phyloP scores from a whole-genome alignment of 2,888 invertebrate genomes.

The Drosophila antonietae region DNA sequence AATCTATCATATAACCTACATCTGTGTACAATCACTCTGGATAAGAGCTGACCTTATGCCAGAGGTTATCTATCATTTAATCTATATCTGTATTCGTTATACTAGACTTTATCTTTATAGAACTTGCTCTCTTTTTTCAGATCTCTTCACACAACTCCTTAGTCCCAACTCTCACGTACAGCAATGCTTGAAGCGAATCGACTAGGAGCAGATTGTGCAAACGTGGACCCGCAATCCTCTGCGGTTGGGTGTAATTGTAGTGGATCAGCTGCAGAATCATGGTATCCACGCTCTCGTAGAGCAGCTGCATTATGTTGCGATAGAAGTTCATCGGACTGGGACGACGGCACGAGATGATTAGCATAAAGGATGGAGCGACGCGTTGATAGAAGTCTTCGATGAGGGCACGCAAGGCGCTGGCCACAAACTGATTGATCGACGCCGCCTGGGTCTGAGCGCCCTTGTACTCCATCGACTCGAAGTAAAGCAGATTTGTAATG shows the following conservation, averaged over 20 bases:
- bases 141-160: too few relatives aligned
- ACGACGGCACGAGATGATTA: constrained; percentile 69
- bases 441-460: constrained; percentile 57
- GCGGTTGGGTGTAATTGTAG: constrained; percentile 30
- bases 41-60: too few relatives aligned
- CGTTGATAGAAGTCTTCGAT: constrained; percentile 67
- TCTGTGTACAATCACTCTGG: too few relatives aligned
- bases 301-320: constrained; percentile 56
- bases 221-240: constrained; percentile 40
- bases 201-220: constrained; percentile 60
- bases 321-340: constrained; percentile 58
- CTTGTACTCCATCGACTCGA: constrained; percentile 55
- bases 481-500: constrained; percentile 46
- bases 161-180: constrained; percentile 36
- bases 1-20: too few relatives aligned
- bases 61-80: too few relatives aligned
- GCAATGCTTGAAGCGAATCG: constrained; percentile 69
- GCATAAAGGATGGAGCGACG: constrained; percentile 57
- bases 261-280: constrained; percentile 65
- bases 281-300: constrained; percentile 60
- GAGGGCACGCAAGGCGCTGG: constrained; percentile 59
- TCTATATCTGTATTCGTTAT: too few relatives aligned
- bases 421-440: constrained; percentile 60
- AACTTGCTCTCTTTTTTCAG: too few relatives aligned
- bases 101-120: too few relatives aligned